phyloP scores from a whole-genome alignment of 2,888 invertebrate genomes.

The Eristalis tenax region DNA sequence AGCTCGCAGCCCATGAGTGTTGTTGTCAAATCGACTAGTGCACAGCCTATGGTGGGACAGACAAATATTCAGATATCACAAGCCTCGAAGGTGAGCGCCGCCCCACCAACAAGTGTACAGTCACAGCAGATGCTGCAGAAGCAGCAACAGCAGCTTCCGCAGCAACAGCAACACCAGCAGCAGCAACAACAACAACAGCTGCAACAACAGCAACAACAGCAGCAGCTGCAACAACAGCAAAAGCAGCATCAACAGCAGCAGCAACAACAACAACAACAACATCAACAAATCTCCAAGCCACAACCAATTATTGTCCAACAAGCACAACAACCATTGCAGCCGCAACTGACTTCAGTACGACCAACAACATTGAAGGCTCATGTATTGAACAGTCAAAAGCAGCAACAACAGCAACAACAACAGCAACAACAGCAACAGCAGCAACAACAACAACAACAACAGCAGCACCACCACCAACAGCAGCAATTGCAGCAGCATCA shows the following conservation, averaged over 20 bases:
- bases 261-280: constrained; percentile 74
- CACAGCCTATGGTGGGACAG: constrained; percentile 73
- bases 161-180: neutral
- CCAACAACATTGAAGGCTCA: constrained; percentile 85
- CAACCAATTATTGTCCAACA: constrained; percentile 77
- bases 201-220: constrained; percentile 46
- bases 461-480: constrained; percentile 66
- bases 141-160: constrained; percentile 46
- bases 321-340: constrained; percentile 78
- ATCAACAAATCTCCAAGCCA: constrained; percentile 73
- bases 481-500: constrained; percentile 73
- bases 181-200: constrained; percentile 71
- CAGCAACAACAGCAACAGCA: constrained; percentile 60
- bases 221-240: neutral
- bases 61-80: constrained; percentile 63
- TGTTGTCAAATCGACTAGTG: constrained; percentile 76
- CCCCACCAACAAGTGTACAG: constrained; percentile 14
- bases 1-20: constrained; percentile 76
- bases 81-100: constrained; percentile 28
- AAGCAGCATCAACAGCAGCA: neutral
- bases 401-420: constrained; percentile 75
- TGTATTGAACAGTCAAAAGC: constrained; percentile 83
- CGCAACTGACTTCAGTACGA: constrained; percentile 78
- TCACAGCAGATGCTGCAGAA: constrained; percentile 51
- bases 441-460: constrained; percentile 60